Percentiles rank a stretch among this genome's conserved stretches.
phyloP scores from a whole-genome alignment of 2,797 vertebrate genomes.

The Notolepis coatsorum region DNA sequence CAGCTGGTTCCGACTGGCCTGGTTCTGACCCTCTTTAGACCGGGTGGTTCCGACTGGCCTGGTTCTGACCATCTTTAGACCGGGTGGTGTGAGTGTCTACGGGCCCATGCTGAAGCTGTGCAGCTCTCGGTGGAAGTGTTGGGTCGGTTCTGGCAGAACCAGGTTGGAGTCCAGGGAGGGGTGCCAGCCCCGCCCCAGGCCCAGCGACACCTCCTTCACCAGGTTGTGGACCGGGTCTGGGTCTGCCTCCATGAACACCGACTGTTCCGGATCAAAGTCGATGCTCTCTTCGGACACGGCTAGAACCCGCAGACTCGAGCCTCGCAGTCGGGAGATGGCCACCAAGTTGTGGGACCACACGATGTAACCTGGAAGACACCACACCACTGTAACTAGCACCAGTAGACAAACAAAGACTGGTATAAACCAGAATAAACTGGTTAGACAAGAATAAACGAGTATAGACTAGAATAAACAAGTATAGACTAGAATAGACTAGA shows the following conservation, averaged over 20 bases:
- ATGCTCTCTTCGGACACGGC: slow-evolving; percentile 98
- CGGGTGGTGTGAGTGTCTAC: slow-evolving; percentile 74
- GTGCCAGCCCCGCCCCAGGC: slow-evolving; percentile 93
- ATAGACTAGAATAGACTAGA: too few species aligned
- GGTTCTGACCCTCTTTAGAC: slow-evolving; percentile 50
- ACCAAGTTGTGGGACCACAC: slow-evolving; percentile 99
- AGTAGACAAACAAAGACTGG: neutral
- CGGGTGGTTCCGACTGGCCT: slow-evolving; percentile 21
- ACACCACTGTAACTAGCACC: too few species aligned
- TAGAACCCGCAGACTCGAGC: slow-evolving; percentile 92
- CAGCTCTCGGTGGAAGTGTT: slow-evolving; percentile 97
- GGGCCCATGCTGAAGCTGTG: slow-evolving; percentile 95
- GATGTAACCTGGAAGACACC: slow-evolving; percentile 94
- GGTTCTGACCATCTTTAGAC: too few species aligned
- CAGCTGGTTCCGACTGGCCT: slow-evolving; percentile 42
- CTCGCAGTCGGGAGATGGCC: slow-evolving; percentile 96
- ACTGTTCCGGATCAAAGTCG: slow-evolving; percentile 96
- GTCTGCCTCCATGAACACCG: slow-evolving; percentile 91
- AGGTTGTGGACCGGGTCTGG: slow-evolving; percentile 96
- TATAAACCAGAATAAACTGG: too few species aligned
- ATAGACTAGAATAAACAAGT: too few species aligned
- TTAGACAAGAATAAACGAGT: too few species aligned
- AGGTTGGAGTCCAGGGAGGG: slow-evolving; percentile 93
- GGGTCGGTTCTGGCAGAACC: slow-evolving; percentile 95
- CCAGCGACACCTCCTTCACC: slow-evolving; percentile 96